Conservation (phyloP, 1,140 invertebrate genomes). For the Drosophila lacteicornis region DNA sequence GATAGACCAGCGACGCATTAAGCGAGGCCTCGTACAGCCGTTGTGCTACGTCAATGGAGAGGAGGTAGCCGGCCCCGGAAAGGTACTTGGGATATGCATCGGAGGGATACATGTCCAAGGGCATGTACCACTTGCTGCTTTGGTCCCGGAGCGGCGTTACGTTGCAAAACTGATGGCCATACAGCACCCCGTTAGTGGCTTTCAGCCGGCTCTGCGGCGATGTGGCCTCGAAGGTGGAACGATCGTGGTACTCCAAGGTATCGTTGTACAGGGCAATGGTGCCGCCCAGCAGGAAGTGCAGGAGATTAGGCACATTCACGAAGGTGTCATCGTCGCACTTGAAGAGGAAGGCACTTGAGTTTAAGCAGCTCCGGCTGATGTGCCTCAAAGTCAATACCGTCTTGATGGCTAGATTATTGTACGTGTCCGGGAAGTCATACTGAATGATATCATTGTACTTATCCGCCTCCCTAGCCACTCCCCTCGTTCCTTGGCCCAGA, state of each 20-base stretch:
- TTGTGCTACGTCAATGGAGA: slow-evolving; percentile 89
- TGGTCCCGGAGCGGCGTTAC: slow-evolving; percentile 89
- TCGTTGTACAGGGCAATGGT: slow-evolving; percentile 77
- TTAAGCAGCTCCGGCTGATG: slow-evolving; percentile 88
- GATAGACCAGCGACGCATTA: slow-evolving; percentile 89
- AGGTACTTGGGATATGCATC: slow-evolving; percentile 92
- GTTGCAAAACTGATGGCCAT: slow-evolving; percentile 91
- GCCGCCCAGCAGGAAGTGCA: slow-evolving; percentile 85
- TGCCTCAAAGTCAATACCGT: slow-evolving; percentile 94
- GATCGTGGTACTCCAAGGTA: slow-evolving; percentile 71
- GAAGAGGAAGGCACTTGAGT: slow-evolving; percentile 88
- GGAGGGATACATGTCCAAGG: slow-evolving; percentile 91
- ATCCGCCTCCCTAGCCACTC: slow-evolving; percentile 58
- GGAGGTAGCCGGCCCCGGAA: slow-evolving; percentile 93
- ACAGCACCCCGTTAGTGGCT: slow-evolving; percentile 86
- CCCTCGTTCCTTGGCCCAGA: slow-evolving; percentile 67
- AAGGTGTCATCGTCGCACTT: slow-evolving; percentile 95
- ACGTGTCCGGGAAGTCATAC: slow-evolving; percentile 94
- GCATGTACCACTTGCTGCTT: slow-evolving; percentile 92
- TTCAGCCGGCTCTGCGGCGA: slow-evolving; percentile 60
- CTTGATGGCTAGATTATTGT: slow-evolving; percentile 90
- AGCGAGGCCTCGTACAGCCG: slow-evolving; percentile 90
- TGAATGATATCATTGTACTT: slow-evolving; percentile 92
- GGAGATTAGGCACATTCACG: slow-evolving; percentile 89
- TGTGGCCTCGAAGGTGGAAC: slow-evolving; percentile 41